These are phyloP conservation scores for Candoia aspera DNA, from an alignment of 2,113 vertebrate genomes.

Conservation along the genomic window DNA sequence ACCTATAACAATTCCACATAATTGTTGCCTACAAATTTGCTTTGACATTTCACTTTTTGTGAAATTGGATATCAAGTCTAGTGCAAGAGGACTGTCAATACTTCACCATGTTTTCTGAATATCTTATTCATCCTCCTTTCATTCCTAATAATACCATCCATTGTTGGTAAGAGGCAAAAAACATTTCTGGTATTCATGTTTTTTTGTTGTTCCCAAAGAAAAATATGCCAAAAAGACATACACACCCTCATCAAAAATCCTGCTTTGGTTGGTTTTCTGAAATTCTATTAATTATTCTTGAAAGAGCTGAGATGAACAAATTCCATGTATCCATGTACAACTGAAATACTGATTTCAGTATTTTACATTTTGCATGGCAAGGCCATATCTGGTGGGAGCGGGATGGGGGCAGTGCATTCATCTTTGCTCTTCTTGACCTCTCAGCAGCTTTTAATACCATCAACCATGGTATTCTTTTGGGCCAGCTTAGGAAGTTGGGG, in stretches of 20 bases:
- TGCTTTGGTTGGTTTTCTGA: neutral
- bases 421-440: too few relatives aligned
- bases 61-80: neutral
- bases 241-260: neutral
- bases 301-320: neutral
- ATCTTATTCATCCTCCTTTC: neutral
- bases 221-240: neutral
- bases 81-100: neutral
- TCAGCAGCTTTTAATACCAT: too few relatives aligned
- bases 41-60: neutral
- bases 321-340: neutral
- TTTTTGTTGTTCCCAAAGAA: neutral
- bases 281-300: neutral
- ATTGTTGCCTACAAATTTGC: neutral
- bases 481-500: too few relatives aligned
- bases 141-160: neutral
- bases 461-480: too few relatives aligned
- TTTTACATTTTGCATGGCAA: neutral
- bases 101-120: neutral
- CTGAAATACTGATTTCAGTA: neutral
- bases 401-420: too few relatives aligned
- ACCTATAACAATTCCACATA: constrained; percentile 2
- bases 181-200: neutral
- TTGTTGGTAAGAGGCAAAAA: neutral
- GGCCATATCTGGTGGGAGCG: too few relatives aligned